These are phyloP conservation scores for Staurois parvus DNA, from an alignment of 2,797 vertebrate genomes.

Conservation along the genomic window DNA sequence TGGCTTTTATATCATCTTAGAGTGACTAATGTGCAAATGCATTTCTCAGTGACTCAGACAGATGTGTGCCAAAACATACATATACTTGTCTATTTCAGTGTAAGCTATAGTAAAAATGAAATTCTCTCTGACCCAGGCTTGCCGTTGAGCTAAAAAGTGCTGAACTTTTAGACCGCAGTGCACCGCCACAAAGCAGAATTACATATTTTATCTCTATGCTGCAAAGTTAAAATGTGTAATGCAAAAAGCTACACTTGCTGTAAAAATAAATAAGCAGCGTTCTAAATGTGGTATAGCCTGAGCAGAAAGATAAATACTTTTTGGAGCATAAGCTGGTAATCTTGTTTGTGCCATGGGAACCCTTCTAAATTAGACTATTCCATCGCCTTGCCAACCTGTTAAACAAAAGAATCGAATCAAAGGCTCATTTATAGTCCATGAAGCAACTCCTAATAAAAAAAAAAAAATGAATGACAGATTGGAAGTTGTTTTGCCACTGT, in stretches of 20 bases:
- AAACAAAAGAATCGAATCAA: conserved; percentile 62
- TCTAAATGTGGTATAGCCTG: conserved; percentile 58
- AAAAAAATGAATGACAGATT: conserved; percentile 52
- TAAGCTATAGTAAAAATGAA: neutral
- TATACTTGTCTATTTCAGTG: neutral
- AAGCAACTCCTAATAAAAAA: conserved; percentile 55
- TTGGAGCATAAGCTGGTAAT: conserved; percentile 61
- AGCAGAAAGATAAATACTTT: conserved; percentile 59
- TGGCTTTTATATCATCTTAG: neutral
- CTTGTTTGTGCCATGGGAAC: conserved; percentile 62
- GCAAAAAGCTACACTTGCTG: conserved; percentile 21
- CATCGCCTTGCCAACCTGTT: conserved; percentile 59
- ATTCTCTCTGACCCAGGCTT: neutral
- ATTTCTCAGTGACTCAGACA: conserved; percentile 32
- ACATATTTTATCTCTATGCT: conserved; percentile 47
- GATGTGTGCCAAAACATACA: neutral
- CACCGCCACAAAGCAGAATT: neutral
- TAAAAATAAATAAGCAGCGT: conserved; percentile 55
- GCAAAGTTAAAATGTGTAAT: conserved; percentile 40
- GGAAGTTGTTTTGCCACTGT: conserved; percentile 42
- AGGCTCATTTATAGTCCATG: conserved; percentile 53
- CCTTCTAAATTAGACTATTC: conserved; percentile 62
- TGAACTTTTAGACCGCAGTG: conserved; percentile 45
- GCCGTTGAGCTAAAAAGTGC: neutral
- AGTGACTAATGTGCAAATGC: conserved; percentile 11